Percentiles rank a stretch among this genome's conserved stretches.
Evolutionary conservation across 92 coral and sea anemone species (phyloP).

Genomic region (Phenganax subtilis): DNA sequence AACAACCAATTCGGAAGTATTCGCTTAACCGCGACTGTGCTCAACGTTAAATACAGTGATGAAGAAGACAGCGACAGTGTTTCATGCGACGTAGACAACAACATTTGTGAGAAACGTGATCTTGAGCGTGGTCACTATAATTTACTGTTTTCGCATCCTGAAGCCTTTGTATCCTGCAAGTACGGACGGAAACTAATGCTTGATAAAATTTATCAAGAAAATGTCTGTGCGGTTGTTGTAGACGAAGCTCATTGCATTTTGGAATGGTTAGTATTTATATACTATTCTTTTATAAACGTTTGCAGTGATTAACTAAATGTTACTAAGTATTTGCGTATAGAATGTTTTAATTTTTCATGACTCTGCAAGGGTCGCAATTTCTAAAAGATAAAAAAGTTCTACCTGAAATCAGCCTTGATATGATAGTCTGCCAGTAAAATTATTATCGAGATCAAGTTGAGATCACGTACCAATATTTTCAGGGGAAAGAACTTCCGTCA

Average conservation of each 20-base stretch:
- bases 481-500: constrained; percentile 2
- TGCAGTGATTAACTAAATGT: too few relatives aligned
- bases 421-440: not conserved
- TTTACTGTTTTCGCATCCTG: not conserved
- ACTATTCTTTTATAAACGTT: too few relatives aligned
- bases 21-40: not conserved
- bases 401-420: too few relatives aligned
- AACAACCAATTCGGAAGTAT: too few relatives aligned
- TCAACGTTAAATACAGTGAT: not conserved
- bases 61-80: not conserved
- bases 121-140: not conserved
- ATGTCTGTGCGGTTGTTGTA: not conserved
- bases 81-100: not conserved
- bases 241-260: not conserved
- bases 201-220: not conserved
- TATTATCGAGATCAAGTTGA: not conserved
- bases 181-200: not conserved
- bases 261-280: not conserved
- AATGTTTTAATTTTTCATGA: too few relatives aligned
- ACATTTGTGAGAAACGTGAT: not conserved
- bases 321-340: too few relatives aligned
- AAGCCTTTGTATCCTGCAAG: not conserved
- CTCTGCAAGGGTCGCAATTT: too few relatives aligned
- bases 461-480: not conserved
- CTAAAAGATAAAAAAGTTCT: too few relatives aligned